Percentiles rank a stretch among this genome's conserved stretches.
Conservation (phyloP, 2,113 vertebrate genomes). For the Cricetomys ansorgei region DNA sequence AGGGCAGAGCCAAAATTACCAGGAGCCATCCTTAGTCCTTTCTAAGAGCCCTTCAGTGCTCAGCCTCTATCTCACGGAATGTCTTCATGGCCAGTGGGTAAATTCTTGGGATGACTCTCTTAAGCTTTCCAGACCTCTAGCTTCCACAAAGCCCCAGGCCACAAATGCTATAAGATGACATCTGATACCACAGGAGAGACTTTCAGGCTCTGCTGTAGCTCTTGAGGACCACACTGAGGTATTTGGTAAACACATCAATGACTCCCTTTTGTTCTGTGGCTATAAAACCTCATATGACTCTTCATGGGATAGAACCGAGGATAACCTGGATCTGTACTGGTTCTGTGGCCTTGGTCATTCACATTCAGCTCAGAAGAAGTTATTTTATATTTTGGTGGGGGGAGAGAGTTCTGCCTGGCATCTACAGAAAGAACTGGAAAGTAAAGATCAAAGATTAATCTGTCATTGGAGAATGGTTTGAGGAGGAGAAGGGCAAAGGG, state of each 20-base stretch:
- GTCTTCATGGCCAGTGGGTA: not conserved
- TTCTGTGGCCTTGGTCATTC: not conserved
- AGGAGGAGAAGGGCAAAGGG: not conserved
- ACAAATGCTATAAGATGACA: not conserved
- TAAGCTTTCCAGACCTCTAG: not conserved
- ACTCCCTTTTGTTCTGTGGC: not conserved
- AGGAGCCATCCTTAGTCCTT: not conserved
- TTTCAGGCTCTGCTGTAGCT: not conserved
- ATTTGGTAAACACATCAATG: not conserved
- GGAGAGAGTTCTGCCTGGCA: not conserved
- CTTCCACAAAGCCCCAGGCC: not conserved
- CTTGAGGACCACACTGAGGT: not conserved
- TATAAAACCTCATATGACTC: not conserved
- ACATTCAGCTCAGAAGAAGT: too few species aligned
- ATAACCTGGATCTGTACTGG: not conserved
- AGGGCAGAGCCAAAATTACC: not conserved
- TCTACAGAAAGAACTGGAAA: not conserved
- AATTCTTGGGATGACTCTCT: not conserved
- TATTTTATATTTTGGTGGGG: not conserved
- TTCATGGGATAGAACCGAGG: not conserved
- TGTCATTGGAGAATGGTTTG: not conserved
- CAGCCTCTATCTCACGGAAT: not conserved
- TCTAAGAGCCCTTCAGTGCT: not conserved
- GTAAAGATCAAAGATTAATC: slow-evolving; percentile 36
- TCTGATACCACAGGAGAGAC: too few species aligned